Evolutionary conservation across 2,888 invertebrate species (phyloP), one percentile per base, ranked within the genome.

Genomic region (Tenthredo amoena): DNA sequence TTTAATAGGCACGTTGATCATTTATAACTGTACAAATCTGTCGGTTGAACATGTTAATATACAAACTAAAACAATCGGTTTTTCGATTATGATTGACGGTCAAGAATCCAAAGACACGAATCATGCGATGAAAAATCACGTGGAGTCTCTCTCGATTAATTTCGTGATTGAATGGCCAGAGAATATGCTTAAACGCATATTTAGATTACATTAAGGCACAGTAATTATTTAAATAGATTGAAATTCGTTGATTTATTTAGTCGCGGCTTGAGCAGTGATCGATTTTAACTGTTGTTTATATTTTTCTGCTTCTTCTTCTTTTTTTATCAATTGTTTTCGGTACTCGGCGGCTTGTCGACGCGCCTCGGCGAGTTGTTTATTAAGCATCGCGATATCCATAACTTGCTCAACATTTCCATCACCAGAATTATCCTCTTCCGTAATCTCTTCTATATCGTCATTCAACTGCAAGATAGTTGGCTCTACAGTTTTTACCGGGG

Each of bases 381-480:
- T 93, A 1, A 94, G 88, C 55, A 91, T 88, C 6, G 90, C 93
- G 47, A 94, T 89, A 72, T 94, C 93, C 86, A 90, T 86, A 31
- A 85, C 86, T 1, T 84, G 84, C 77, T 84, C 86, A 91, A 93
- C 94, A 88, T 90, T 90, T 88, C 94, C 93, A 91, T 94, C 94
- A 91, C 94, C 92, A 89, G 94, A 92, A 89, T 95, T 94, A 91
- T 94, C 94, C 88, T 95, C 94, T 86, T 94, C 94, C 58, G 89
- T 91, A 76, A 93, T 92, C 86, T 94, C 91, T 86, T 92, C 91
- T 43, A 92, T 91, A 26, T 92, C 93, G 47, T 93, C 91, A 72
- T 93, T 92, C 62, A 93, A 86, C 79, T 93, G 92, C 72, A 93
- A 88, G 72, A 93, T 88, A 68, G 91, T 89, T 87, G 91, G 90